A percentile compares a stretch with the other conserved stretches of the same genome.
phyloP scores from a whole-genome alignment of 2,797 vertebrate genomes.

The Percopsis omiscomaycus region DNA sequence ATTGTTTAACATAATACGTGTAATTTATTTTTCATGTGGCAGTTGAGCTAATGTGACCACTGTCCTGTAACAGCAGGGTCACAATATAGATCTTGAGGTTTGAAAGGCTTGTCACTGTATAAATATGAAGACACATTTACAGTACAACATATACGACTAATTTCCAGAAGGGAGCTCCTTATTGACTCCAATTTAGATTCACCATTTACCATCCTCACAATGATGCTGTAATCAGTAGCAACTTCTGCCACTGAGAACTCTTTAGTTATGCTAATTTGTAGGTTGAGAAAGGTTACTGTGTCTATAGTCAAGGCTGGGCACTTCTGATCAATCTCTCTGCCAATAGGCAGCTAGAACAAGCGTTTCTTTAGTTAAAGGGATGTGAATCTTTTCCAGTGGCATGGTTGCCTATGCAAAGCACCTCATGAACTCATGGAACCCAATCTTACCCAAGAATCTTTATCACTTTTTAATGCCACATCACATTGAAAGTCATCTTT shows the following conservation, averaged over 20 bases:
- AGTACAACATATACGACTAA: no score
- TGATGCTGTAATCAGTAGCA: neutral
- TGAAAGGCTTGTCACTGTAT: neutral
- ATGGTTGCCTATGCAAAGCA: no score
- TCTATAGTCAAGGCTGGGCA: no score
- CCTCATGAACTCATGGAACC: no score
- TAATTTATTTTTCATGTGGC: neutral
- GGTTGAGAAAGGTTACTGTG: no score
- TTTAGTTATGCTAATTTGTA: neutral
- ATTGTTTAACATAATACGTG: neutral
- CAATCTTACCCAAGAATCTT: neutral
- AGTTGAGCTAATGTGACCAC: neutral
- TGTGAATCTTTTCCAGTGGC: no score
- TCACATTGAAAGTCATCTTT: slow-evolving; percentile 27
- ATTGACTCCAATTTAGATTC: no score
- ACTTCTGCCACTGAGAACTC: neutral
- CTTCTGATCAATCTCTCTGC: no score
- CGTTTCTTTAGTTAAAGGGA: no score
- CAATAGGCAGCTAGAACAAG: no score
- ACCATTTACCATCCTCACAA: neutral
- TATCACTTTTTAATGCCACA: neutral
- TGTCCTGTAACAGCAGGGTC: neutral
- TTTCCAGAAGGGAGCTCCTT: no score
- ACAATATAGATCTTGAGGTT: neutral
- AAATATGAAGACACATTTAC: neutral